These are phyloP conservation scores for Malurus alboscapulatus DNA, from an alignment of 2,113 vertebrate species.

Conservation along the genomic window DNA sequence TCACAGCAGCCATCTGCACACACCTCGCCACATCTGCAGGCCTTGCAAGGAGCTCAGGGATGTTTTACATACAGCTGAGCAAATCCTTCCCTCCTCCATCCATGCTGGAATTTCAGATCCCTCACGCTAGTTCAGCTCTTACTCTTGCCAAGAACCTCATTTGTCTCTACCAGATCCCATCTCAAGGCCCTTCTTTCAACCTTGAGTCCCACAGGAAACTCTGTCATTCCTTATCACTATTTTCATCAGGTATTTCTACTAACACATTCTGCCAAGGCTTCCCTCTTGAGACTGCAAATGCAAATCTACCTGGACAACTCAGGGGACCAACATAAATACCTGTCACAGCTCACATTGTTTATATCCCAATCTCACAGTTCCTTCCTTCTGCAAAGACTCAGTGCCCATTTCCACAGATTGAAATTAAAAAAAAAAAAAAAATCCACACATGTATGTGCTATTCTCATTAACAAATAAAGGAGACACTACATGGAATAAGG, in stretches of 20 bases:
- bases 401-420: background rate
- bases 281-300: background rate
- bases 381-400: background rate
- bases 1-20: slow-evolving; percentile 27
- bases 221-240: background rate
- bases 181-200: background rate
- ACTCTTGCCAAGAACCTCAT: background rate
- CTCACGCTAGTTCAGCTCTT: rapidly evolving
- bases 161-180: background rate
- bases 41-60: background rate
- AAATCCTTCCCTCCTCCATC: background rate
- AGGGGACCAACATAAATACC: background rate
- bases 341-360: background rate
- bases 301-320: background rate
- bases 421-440: background rate
- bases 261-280: background rate
- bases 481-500: background rate
- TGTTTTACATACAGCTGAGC: slow-evolving; percentile 31
- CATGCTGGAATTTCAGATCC: background rate
- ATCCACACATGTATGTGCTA: no score
- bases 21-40: slow-evolving; percentile 12
- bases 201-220: background rate
- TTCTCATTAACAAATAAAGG: background rate
- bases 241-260: background rate
- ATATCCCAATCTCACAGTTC: background rate